These are phyloP conservation scores for Tenthredo livida DNA, from an alignment of 2,888 invertebrate species.

Conservation along the genomic window DNA sequence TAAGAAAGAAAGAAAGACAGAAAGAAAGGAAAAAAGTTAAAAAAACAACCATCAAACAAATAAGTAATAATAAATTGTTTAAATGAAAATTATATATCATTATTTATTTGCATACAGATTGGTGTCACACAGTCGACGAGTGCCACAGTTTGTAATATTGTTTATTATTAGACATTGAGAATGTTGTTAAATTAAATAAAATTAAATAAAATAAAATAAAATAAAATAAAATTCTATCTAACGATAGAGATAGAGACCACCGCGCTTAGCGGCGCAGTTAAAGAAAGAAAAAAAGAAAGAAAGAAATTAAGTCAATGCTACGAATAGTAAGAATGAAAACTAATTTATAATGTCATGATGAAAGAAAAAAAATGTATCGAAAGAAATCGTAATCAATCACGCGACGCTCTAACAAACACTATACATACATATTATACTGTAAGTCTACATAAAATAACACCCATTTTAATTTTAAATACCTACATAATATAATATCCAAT, in stretches of 20 bases:
- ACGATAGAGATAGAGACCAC: background rate
- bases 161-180: conserved; percentile 15
- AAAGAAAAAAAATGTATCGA: background rate
- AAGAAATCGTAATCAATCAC: conserved; percentile 26
- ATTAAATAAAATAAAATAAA: background rate
- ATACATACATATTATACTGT: conserved; percentile 40
- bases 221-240: background rate
- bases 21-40: background rate
- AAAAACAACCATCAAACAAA: background rate
- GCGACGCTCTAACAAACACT: conserved; percentile 37
- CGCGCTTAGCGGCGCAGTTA: background rate
- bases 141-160: conserved; percentile 14
- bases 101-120: conserved; percentile 37
- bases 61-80: conserved; percentile 32
- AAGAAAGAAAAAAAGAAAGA: too few species aligned
- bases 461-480: conserved; percentile 49
- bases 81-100: conserved; percentile 1
- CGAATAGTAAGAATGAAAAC: conserved; percentile 26
- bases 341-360: conserved; percentile 29
- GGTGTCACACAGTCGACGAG: background rate
- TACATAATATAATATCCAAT: conserved; percentile 17
- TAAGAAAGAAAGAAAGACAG: background rate
- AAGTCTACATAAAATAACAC: conserved; percentile 52
- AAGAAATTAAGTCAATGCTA: conserved; percentile 23
- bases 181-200: conserved; percentile 13